Conservation (phyloP, 2,797 vertebrate species). For the Halcyon smyrnensis region DNA sequence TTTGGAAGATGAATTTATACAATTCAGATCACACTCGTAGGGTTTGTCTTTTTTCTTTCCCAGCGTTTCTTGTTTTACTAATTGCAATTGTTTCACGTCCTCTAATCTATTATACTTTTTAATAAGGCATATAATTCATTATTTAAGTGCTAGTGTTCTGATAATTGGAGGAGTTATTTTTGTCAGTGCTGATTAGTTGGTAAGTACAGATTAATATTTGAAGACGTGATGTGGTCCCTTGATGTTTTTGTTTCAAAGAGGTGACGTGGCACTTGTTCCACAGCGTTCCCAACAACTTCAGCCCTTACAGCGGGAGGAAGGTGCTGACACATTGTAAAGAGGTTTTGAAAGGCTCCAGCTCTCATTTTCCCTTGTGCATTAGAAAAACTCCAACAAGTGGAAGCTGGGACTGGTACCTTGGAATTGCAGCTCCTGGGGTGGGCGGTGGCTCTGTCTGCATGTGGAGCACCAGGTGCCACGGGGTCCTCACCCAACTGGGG, state of each 20-base stretch:
- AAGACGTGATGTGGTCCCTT: slow-evolving; percentile 23
- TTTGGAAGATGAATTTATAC: slow-evolving; percentile 9
- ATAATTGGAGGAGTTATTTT: slow-evolving; percentile 69
- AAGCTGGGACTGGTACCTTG: neutral
- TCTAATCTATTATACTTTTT: slow-evolving; percentile 67
- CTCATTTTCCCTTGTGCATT: neutral
- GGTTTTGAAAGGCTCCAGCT: neutral
- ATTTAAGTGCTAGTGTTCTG: slow-evolving; percentile 57
- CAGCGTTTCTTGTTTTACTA: slow-evolving; percentile 41
- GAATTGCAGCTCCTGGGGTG: neutral
- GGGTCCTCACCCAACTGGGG: accelerated
- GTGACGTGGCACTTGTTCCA: slow-evolving; percentile 6
- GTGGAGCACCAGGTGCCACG: accelerated
- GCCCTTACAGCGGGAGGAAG: neutral
- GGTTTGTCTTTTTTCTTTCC: slow-evolving; percentile 16
- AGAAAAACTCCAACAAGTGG: accelerated
- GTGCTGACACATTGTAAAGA: neutral
- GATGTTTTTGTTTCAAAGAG: slow-evolving; percentile 19
- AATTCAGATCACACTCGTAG: neutral
- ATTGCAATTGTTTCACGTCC: slow-evolving; percentile 58
- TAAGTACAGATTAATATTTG: slow-evolving; percentile 65
- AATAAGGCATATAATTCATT: slow-evolving; percentile 66
- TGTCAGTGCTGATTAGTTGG: slow-evolving; percentile 65
- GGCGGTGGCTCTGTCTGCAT: accelerated
- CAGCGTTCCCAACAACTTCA: neutral